These are phyloP conservation scores for Plecturocebus donacophilus DNA, from an alignment of 2,113 vertebrate species.

Conservation along the genomic window DNA sequence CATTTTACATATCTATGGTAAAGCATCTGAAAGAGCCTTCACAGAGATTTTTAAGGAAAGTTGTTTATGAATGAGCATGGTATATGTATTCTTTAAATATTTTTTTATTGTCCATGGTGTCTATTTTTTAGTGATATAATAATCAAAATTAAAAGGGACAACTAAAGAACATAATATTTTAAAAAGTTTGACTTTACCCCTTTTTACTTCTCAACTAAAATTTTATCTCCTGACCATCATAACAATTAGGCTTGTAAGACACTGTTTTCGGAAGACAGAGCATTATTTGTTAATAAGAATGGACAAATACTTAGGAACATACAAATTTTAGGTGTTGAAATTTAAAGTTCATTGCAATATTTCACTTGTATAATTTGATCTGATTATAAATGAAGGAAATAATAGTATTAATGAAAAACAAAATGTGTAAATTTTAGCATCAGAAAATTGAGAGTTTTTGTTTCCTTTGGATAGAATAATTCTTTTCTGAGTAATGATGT, in stretches of 20 bases:
- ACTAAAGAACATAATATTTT: background rate
- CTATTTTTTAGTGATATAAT: background rate
- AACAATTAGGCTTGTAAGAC: background rate
- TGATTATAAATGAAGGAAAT: constrained; percentile 7
- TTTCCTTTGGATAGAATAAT: background rate
- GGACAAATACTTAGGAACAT: background rate
- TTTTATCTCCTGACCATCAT: background rate
- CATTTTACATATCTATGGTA: background rate
- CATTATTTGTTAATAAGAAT: background rate
- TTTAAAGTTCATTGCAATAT: background rate
- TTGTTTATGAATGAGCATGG: background rate
- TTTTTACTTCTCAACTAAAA: background rate
- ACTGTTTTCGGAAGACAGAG: background rate
- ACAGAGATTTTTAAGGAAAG: background rate
- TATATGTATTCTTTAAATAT: background rate
- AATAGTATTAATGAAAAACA: background rate
- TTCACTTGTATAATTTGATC: background rate
- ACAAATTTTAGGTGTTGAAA: constrained; percentile 3
- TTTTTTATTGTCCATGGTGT: background rate
- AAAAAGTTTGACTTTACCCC: background rate
- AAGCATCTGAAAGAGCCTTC: background rate
- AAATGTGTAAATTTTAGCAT: background rate
- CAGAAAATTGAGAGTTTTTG: background rate
- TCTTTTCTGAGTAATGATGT: background rate
- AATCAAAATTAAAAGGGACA: background rate